Conservation (phyloP, 1,140 invertebrate genomes). For the Drosophila sucinea region DNA sequence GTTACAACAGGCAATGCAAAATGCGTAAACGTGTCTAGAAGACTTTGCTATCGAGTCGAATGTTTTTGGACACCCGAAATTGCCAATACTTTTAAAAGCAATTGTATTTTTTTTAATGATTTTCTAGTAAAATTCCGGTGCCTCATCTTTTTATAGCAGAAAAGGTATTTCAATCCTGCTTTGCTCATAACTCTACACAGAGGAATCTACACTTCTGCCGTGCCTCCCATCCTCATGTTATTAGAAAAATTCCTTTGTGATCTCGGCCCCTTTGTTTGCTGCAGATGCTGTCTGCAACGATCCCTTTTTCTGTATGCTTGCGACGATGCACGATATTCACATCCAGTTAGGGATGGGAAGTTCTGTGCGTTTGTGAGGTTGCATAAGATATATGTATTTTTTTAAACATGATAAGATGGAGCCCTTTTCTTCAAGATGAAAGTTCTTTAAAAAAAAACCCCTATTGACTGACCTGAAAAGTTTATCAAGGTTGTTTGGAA, state of each 20-base stretch:
- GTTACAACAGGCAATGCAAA: not conserved
- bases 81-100: too few relatives aligned
- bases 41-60: not conserved
- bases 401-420: too few relatives aligned
- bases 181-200: not conserved
- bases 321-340: conserved; percentile 32
- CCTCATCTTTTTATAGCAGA: not conserved
- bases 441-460: too few relatives aligned
- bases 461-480: too few relatives aligned
- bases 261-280: conserved; percentile 44
- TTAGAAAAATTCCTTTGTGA: conserved; percentile 70
- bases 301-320: conserved; percentile 41
- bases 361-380: conserved; percentile 1
- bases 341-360: conserved; percentile 31
- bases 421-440: too few relatives aligned
- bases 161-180: not conserved
- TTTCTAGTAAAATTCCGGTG: not conserved
- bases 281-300: conserved; percentile 44
- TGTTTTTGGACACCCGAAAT: not conserved
- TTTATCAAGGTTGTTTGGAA: too few relatives aligned
- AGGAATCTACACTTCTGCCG: not conserved
- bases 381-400: too few relatives aligned
- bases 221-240: not conserved
- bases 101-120: not conserved
- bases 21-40: not conserved